A percentile compares a stretch with the other conserved stretches of the same genome.
These are phyloP conservation scores for Toxostoma redivivum DNA, from an alignment of 2,113 vertebrate species.

Conservation along the genomic window DNA sequence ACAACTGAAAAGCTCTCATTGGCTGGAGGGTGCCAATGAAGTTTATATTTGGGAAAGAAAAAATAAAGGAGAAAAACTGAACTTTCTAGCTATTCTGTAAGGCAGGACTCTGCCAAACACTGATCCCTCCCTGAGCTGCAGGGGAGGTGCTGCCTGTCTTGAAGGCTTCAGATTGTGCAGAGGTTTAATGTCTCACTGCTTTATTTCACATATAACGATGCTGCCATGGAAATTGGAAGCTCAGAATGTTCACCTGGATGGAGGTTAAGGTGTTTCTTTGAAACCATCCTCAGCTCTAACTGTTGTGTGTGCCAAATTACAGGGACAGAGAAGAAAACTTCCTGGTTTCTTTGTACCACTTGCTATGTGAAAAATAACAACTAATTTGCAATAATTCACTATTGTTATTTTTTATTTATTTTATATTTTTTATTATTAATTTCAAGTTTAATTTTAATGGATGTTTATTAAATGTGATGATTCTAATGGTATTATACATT, in stretches of 20 bases:
- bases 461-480: not conserved
- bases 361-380: not conserved
- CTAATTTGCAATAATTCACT: not conserved
- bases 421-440: too few relatives aligned
- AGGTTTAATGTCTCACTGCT: not conserved
- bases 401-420: not conserved
- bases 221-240: rapidly evolving
- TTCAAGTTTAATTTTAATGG: not conserved
- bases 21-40: not conserved
- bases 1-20: not conserved
- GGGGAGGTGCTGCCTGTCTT: not conserved
- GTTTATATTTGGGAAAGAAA: not conserved
- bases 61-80: not conserved
- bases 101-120: not conserved
- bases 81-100: rapidly evolving
- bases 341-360: not conserved
- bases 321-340: not conserved
- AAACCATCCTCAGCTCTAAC: not conserved
- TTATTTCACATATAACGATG: not conserved
- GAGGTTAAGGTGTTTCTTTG: not conserved
- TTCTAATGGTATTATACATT: not conserved
- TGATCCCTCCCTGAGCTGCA: not conserved
- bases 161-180: not conserved
- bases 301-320: not conserved
- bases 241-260: not conserved